A percentile compares a stretch with the other conserved stretches of the same genome.
Evolutionary conservation across 2,113 vertebrate species (phyloP).

Genomic region (Carassius gibelio): DNA sequence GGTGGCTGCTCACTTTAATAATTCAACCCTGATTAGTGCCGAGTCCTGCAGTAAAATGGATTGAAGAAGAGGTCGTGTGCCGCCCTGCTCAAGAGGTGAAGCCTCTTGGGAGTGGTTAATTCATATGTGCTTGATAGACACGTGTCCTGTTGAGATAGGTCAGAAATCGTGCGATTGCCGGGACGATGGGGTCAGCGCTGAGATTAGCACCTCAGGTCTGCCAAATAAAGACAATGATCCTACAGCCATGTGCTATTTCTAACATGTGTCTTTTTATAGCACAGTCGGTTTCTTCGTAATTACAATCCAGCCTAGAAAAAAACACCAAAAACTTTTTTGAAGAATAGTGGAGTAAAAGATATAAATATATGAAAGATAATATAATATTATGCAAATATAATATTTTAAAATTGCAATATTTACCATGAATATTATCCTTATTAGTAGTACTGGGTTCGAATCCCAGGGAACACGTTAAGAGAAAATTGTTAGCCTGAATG

Average conservation of each 20-base stretch:
- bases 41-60: conserved; percentile 79
- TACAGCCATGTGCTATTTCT: background rate
- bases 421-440: background rate
- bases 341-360: too few species aligned
- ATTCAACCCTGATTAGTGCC: conserved; percentile 79
- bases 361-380: too few species aligned
- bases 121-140: conserved; percentile 91
- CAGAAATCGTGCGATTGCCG: conserved; percentile 74
- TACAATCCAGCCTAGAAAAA: background rate
- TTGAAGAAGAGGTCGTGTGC: conserved; percentile 75
- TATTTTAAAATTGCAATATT: background rate
- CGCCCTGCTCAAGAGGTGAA: conserved; percentile 83
- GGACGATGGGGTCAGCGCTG: conserved; percentile 72
- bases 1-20: conserved; percentile 79
- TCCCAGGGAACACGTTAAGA: too few species aligned
- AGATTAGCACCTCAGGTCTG: conserved; percentile 65
- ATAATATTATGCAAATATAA: too few species aligned
- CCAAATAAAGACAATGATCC: conserved; percentile 52
- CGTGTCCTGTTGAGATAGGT: conserved; percentile 88
- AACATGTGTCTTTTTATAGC: background rate
- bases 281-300: background rate
- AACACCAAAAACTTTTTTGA: background rate
- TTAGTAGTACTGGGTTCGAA: background rate
- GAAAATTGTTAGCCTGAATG: too few species aligned
- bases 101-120: conserved; percentile 88